phyloP scores from a whole-genome alignment of 2,888 invertebrate species.

The Platycheirus rosarum region DNA sequence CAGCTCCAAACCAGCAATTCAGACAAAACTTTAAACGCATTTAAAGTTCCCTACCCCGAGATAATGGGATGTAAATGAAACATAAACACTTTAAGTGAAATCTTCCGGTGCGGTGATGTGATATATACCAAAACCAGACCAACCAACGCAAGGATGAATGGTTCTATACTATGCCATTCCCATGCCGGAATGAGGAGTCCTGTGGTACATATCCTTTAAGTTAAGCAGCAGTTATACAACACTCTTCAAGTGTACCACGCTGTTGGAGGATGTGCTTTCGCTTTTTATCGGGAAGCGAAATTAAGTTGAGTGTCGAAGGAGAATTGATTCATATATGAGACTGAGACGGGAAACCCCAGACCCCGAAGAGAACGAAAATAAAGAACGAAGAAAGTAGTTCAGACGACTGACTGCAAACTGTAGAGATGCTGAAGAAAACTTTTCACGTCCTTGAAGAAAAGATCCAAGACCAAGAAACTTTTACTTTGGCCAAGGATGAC shows the following conservation, averaged over 20 bases:
- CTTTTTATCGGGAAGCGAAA: conserved; percentile 67
- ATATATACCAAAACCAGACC: conserved; percentile 41
- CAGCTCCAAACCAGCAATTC: conserved; percentile 30
- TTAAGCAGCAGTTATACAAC: conserved; percentile 27
- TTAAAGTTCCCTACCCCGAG: conserved; percentile 57
- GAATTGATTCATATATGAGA: conserved; percentile 72
- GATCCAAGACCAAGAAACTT: conserved; percentile 61
- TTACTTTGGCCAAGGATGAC: conserved; percentile 33
- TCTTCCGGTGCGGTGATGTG: conserved; percentile 60
- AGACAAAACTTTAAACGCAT: conserved; percentile 73
- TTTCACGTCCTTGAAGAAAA: conserved; percentile 64
- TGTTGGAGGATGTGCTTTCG: conserved; percentile 63
- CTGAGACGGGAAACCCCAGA: neutral
- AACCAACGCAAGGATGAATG: conserved; percentile 24
- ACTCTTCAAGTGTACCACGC: conserved; percentile 27
- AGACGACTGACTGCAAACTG: conserved; percentile 39
- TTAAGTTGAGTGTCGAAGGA: conserved; percentile 73
- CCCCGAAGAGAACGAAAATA: conserved; percentile 4
- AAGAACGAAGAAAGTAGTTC: conserved; percentile 59
- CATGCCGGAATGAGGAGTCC: neutral
- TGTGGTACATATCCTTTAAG: conserved; percentile 55
- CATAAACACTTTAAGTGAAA: conserved; percentile 71
- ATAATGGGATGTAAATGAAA: conserved; percentile 74
- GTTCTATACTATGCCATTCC: neutral
- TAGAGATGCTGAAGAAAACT: conserved; percentile 38